Percentiles rank a stretch among this genome's conserved stretches.
These are phyloP conservation scores for Luidia sarsii DNA, from an alignment of 53 echinoderm and acorn worm species.

Conservation along the genomic window DNA sequence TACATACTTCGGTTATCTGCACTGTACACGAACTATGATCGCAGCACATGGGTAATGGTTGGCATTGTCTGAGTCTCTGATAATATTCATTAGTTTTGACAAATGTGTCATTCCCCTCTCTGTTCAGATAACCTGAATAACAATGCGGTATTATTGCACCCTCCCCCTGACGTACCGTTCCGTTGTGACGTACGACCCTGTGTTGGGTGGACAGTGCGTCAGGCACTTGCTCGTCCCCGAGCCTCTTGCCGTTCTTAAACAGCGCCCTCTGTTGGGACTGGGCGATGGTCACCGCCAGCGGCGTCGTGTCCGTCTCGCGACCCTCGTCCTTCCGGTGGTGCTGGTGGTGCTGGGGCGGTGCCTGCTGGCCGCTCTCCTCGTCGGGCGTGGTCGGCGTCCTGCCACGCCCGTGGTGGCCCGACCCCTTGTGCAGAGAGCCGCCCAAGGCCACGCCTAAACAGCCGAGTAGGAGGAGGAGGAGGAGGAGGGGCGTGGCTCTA, in stretches of 20 bases:
- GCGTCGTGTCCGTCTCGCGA: not conserved
- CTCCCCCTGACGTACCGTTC: no score
- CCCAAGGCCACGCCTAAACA: slow-evolving; percentile 18
- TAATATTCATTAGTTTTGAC: no score
- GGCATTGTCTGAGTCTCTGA: no score
- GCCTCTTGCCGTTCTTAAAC: slow-evolving; percentile 17
- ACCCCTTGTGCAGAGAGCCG: not conserved
- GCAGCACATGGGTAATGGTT: no score
- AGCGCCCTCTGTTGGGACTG: slow-evolving; percentile 17
- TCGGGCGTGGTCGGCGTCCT: no score
- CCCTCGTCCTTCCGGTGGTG: not conserved
- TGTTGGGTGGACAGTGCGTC: not conserved
- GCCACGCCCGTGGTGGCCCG: not conserved
- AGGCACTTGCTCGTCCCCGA: no score
- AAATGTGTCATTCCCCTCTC: no score
- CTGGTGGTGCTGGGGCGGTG: not conserved
- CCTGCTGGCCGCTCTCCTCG: not conserved
- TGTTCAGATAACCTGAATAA: no score
- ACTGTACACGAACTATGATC: no score
- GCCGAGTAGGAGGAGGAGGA: slow-evolving; percentile 15
- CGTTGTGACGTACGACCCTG: no score
- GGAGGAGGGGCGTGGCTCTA: slow-evolving; percentile 7
- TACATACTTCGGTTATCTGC: no score
- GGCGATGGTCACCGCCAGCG: not conserved
- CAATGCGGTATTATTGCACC: no score